Evolutionary conservation across 2,113 vertebrate species (phyloP), one percentile per base, ranked within the genome.

Genomic region (Marmota monax): DNA sequence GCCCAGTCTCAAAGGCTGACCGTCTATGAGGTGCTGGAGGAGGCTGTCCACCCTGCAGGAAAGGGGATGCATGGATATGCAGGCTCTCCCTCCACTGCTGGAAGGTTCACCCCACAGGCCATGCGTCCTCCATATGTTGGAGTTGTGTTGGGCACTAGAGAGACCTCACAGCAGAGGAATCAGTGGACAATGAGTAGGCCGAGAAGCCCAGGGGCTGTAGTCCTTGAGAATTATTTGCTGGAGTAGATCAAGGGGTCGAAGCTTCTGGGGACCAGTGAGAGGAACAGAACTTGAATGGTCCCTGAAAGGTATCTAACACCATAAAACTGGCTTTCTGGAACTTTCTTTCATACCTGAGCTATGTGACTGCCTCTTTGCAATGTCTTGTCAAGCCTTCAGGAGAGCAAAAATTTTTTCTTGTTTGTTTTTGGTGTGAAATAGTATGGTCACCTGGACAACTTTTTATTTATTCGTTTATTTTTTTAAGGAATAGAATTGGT

Each of bases 271-370:
- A 61, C 37, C 3, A 2, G 13, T 18, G 67, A 93, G 74, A 80
- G 53, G 16, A 22, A 82, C 7, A 79, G 69, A 53, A 27, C n/a
- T 5, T 0, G 14, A 89, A 77, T 61, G 77, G 23, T 34, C 76
- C 56, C 32, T 32, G 76, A 89, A 67, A 48, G 22, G 7, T 69
- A 34, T 61, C 12, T 39, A 82, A 82, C n/a, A 61, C 34, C 78
- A 85, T 48, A 45, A 48, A 58, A 74, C 12, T 90, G n/a, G 12
- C 58, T 73, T 93, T 78, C 83, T 45, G 67, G 78, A 95, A 88
- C 61, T 86, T 92, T 70, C 45, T 82, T 88, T 82, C 70, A 82
- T 51, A 58, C 6, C 22, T 56, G 29, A 1, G 1, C 18, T 53
- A 13, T 39, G n/a, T 69, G 45, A 58, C 14, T 9, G 58, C 51